phyloP scores from a whole-genome alignment of 2,888 invertebrate genomes.

The Troglohyphantes excavatus region DNA sequence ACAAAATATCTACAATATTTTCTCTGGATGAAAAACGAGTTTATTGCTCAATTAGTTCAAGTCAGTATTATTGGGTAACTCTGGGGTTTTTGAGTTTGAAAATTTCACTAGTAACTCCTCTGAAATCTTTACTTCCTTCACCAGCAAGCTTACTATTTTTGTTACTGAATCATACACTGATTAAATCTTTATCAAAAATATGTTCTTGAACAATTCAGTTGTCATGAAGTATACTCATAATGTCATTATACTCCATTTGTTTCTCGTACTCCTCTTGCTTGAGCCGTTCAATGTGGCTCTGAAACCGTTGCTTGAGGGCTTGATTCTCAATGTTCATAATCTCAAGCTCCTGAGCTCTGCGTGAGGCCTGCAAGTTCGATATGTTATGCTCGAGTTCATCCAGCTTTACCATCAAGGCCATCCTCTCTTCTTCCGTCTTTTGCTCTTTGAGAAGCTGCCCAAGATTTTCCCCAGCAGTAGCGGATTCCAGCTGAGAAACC shows the following conservation, averaged over 20 bases:
- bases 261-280: constrained; percentile 87
- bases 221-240: constrained; percentile 71
- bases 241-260: constrained; percentile 80
- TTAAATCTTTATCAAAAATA: too few species aligned
- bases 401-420: constrained; percentile 85
- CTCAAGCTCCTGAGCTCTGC: constrained; percentile 91
- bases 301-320: constrained; percentile 90
- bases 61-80: too few species aligned
- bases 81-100: too few species aligned
- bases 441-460: constrained; percentile 67
- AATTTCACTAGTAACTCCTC: too few species aligned
- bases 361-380: constrained; percentile 88
- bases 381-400: constrained; percentile 89
- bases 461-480: constrained; percentile 64
- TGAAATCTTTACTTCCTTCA: too few species aligned
- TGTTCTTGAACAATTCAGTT: too few species aligned
- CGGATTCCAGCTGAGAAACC: constrained; percentile 73
- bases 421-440: constrained; percentile 79
- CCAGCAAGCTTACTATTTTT: too few species aligned
- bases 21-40: too few species aligned
- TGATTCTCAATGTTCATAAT: constrained; percentile 92
- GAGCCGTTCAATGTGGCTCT: constrained; percentile 90
- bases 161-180: too few species aligned
- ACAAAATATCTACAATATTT: too few species aligned
- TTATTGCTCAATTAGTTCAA: too few species aligned